Evolutionary conservation across 2,797 vertebrate genomes (phyloP).

Genomic region (Sarcoramphus papa): DNA sequence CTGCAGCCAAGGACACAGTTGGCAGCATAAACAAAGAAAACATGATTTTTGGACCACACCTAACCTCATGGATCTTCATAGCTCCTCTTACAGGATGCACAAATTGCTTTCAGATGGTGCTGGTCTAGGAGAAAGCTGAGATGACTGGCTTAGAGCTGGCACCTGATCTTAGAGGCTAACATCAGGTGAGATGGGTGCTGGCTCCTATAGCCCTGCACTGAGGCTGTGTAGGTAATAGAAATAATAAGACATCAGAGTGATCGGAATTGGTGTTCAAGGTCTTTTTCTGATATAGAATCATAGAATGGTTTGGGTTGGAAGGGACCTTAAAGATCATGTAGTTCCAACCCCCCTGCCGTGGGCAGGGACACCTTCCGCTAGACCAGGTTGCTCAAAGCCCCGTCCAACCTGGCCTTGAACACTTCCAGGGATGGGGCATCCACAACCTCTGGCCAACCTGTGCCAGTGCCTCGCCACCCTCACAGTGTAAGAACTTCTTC

Average conservation of each 20-base stretch:
- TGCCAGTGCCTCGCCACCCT: too few species aligned
- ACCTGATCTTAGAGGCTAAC: neutral
- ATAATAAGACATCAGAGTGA: neutral
- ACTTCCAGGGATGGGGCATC: too few species aligned
- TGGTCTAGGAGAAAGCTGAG: neutral
- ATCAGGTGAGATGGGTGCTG: neutral
- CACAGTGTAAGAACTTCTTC: too few species aligned
- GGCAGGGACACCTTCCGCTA: too few species aligned
- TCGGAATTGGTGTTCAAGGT: neutral
- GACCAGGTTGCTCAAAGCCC: too few species aligned
- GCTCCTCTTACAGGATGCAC: neutral
- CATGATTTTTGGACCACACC: neutral
- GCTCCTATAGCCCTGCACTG: neutral
- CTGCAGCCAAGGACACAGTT: neutral
- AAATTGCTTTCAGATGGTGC: neutral
- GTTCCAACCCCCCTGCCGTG: too few species aligned
- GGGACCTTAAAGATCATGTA: too few species aligned
- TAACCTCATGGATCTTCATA: neutral
- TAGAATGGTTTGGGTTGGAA: too few species aligned
- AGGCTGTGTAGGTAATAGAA: neutral
- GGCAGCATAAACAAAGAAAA: neutral
- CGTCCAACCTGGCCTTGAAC: too few species aligned
- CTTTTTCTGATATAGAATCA: neutral
- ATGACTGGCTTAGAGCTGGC: neutral
- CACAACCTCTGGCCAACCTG: too few species aligned